Percentiles rank a stretch among this genome's conserved stretches.
These are phyloP conservation scores for Volucella inflata DNA, from an alignment of 2,888 invertebrate genomes.

Conservation along the genomic window DNA sequence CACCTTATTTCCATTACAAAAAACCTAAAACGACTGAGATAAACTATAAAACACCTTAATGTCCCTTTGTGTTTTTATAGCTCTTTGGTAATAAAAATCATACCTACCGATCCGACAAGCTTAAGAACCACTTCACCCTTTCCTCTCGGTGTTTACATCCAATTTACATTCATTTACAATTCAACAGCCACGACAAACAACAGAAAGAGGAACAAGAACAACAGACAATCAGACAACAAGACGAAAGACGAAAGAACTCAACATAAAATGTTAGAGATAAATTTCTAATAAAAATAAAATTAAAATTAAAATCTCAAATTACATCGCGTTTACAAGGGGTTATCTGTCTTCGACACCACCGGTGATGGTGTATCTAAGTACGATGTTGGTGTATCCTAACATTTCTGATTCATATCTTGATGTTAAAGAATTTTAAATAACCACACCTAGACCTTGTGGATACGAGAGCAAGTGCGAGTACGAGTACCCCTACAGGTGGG, in stretches of 20 bases:
- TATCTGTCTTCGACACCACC: not conserved
- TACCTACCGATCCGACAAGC: not conserved
- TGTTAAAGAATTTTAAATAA: too few relatives aligned
- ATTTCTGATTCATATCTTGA: too few relatives aligned
- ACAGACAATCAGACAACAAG: too few relatives aligned
- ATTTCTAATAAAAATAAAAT: constrained; percentile 18
- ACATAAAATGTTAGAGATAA: not conserved
- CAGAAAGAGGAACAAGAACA: too few relatives aligned
- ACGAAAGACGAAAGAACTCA: not conserved
- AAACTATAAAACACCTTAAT: constrained; percentile 36
- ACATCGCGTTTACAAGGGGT: constrained; percentile 19
- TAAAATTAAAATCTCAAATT: constrained; percentile 49
- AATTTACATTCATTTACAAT: constrained; percentile 45
- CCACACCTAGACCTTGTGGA: too few relatives aligned
- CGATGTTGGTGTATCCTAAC: not conserved
- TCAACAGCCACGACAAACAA: not conserved
- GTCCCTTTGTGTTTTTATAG: constrained; percentile 1
- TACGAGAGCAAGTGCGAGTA: too few relatives aligned
- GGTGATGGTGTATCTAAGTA: constrained; percentile 5
- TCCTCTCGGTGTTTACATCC: not conserved
- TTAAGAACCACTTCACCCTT: constrained; percentile 13
- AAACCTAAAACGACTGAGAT: not conserved
- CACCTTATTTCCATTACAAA: constrained; percentile 27
- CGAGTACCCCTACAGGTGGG: not conserved
- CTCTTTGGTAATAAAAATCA: constrained; percentile 11